Evolutionary conservation across 2,797 vertebrate species (phyloP).

Genomic region (Clarias fuscus): DNA sequence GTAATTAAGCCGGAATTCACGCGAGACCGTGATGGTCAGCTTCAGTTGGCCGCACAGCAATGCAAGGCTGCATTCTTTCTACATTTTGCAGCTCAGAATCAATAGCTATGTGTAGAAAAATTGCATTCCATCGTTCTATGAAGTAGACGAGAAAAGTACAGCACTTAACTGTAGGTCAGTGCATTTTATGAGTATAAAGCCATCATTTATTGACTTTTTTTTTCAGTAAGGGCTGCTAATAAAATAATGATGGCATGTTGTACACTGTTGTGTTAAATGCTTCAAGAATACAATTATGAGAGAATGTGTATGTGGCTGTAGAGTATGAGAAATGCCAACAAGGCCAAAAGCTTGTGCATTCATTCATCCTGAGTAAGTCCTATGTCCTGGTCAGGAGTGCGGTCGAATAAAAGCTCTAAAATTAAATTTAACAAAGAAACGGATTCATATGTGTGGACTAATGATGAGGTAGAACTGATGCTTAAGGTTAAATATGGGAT

Average conservation of each 20-base stretch:
- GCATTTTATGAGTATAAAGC: background rate
- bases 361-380: no score
- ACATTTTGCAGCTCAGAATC: background rate
- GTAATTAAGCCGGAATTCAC: conserved; percentile 30
- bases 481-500: background rate
- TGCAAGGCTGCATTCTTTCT: conserved; percentile 2
- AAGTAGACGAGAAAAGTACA: background rate
- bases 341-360: background rate
- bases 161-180: background rate
- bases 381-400: background rate
- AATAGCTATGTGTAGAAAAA: background rate
- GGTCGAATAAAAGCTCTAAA: background rate
- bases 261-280: background rate
- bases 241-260: background rate
- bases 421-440: background rate
- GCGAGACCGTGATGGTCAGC: background rate
- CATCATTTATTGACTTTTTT: background rate
- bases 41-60: conserved; percentile 10
- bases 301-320: background rate
- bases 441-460: background rate
- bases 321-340: background rate
- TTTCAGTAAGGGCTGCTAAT: background rate
- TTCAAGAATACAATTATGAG: background rate
- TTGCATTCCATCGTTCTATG: no score
- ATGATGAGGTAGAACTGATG: background rate